Conservation (phyloP, 2,113 vertebrate species). For the Dasyurus viverrinus region DNA sequence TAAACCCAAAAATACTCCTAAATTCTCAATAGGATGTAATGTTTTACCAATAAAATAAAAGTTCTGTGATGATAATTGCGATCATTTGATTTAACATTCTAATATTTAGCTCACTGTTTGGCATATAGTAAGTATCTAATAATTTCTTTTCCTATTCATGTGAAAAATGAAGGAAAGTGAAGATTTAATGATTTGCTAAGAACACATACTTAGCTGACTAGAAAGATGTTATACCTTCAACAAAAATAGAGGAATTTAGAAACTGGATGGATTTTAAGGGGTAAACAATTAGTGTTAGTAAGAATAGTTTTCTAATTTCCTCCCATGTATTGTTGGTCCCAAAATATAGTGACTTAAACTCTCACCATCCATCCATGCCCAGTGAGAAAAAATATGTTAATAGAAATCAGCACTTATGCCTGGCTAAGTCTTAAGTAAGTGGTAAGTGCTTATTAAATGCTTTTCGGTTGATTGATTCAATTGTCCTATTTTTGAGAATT, state of each 20-base stretch:
- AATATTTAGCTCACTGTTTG: background rate
- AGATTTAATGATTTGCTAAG: background rate
- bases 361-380: background rate
- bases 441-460: background rate
- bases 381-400: background rate
- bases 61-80: background rate
- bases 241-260: background rate
- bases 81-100: background rate
- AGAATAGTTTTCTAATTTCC: too few species aligned
- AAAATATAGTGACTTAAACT: background rate
- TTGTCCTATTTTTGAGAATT: background rate
- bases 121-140: background rate
- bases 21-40: background rate
- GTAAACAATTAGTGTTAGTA: background rate
- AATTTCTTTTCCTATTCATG: background rate
- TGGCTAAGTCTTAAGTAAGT: too few species aligned
- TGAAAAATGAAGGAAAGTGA: background rate
- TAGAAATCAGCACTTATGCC: background rate
- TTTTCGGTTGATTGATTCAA: background rate
- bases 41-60: background rate
- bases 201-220: background rate
- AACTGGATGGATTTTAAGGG: background rate
- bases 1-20: background rate
- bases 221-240: background rate
- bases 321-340: background rate